A percentile compares a stretch with the other conserved stretches of the same genome.
These are phyloP conservation scores for Eupithecia vulgata DNA, from an alignment of 2,888 invertebrate species.

Conservation along the genomic window DNA sequence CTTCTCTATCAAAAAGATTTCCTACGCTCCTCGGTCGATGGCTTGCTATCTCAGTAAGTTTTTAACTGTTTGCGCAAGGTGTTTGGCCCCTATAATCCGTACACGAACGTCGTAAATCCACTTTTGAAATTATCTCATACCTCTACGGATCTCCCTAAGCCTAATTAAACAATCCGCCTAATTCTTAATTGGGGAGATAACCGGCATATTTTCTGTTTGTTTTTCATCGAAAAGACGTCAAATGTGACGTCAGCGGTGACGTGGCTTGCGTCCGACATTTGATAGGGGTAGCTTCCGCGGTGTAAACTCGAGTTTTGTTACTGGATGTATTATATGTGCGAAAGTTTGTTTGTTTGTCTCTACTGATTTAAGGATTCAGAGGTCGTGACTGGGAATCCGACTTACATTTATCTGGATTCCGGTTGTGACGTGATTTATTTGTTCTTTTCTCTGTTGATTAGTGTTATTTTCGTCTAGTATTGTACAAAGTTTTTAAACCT, in stretches of 20 bases:
- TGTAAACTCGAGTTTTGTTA: constrained; percentile 7
- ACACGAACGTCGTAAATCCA: background rate
- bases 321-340: constrained; percentile 10
- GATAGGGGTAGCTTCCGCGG: constrained; percentile 68
- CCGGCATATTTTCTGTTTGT: constrained; percentile 55
- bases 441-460: background rate
- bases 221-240: constrained; percentile 63
- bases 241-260: constrained; percentile 66
- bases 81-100: background rate
- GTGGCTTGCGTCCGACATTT: constrained; percentile 74
- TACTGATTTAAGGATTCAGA: background rate
- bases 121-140: constrained; percentile 10
- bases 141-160: constrained; percentile 19
- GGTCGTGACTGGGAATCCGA: constrained; percentile 6
- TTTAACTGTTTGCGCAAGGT: background rate
- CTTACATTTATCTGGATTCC: background rate
- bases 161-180: constrained; percentile 34
- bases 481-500: background rate
- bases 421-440: background rate
- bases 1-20: background rate
- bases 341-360: constrained; percentile 14
- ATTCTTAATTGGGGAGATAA: constrained; percentile 39
- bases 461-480: background rate
- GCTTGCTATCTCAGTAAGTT: constrained; percentile 1
- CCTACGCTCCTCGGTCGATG: background rate